Evolutionary conservation across 2,797 vertebrate genomes (phyloP).

Genomic region (Pygocentrus nattereri): DNA sequence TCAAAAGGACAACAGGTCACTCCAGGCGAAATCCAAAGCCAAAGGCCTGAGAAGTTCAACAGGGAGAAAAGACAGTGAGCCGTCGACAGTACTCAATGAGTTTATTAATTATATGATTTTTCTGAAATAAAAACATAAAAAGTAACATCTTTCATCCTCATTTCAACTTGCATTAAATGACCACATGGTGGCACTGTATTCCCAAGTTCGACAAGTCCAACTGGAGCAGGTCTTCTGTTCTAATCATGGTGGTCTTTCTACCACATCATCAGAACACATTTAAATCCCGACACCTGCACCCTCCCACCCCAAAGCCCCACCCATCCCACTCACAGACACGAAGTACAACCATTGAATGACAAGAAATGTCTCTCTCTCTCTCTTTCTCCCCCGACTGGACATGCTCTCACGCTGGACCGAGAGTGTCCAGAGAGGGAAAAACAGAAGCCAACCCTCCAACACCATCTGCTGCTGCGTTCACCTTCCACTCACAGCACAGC

Average conservation of each 20-base stretch:
- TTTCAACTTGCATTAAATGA: constrained; percentile 81
- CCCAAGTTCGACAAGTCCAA: constrained; percentile 79
- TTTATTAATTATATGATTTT: constrained; percentile 86
- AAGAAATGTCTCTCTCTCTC: constrained; percentile 49
- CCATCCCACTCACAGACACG: constrained; percentile 72
- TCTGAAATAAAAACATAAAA: constrained; percentile 83
- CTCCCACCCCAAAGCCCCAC: constrained; percentile 55
- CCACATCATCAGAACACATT: constrained; percentile 67
- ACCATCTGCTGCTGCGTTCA: constrained; percentile 53
- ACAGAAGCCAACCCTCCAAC: constrained; percentile 55
- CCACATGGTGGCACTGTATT: constrained; percentile 85
- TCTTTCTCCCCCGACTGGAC: constrained; percentile 12
- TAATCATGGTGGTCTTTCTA: constrained; percentile 59
- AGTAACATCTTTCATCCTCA: constrained; percentile 80
- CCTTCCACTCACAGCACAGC: constrained; percentile 68
- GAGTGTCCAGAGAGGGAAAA: constrained; percentile 42
- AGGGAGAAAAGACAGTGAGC: neutral
- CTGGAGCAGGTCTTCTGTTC: constrained; percentile 72
- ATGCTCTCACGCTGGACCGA: constrained; percentile 22
- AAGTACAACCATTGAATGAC: constrained; percentile 73
- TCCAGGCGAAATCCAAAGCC: no score
- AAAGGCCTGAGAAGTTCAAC: neutral
- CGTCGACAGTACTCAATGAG: constrained; percentile 82
- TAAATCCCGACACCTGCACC: constrained; percentile 40
- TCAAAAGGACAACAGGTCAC: no score